Percentiles rank a stretch among this genome's conserved stretches.
These are phyloP conservation scores for Chirona hameri DNA, from an alignment of 2,888 invertebrate species.

Conservation along the genomic window DNA sequence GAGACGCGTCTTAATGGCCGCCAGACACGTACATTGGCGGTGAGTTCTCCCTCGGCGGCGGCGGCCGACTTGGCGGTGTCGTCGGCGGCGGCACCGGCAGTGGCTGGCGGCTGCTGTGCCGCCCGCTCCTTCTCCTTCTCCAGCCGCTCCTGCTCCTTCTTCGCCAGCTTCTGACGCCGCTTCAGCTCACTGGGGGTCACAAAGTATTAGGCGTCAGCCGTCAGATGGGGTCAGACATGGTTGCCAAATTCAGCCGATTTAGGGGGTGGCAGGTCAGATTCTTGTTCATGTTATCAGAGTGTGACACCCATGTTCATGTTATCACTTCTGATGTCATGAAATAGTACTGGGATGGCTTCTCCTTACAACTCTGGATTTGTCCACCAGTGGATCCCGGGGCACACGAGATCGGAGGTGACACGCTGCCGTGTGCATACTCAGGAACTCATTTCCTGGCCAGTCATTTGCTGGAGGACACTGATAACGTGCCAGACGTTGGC, in stretches of 20 bases:
- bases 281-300: neutral
- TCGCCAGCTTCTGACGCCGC: constrained; percentile 82
- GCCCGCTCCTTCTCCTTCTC: constrained; percentile 60
- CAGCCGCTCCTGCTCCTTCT: constrained; percentile 86
- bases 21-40: neutral
- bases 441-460: no score
- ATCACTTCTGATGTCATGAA: no score
- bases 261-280: neutral
- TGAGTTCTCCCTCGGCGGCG: constrained; percentile 6
- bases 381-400: no score
- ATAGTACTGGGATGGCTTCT: neutral
- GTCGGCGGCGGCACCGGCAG: constrained; percentile 50
- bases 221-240: neutral
- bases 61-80: constrained; percentile 40
- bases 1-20: no score
- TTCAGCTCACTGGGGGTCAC: constrained; percentile 76
- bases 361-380: no score
- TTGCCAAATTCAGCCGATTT: neutral
- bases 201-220: neutral
- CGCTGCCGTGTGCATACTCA: no score
- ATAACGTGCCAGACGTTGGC: no score
- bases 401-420: no score
- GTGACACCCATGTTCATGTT: no score
- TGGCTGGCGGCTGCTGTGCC: constrained; percentile 47
- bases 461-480: no score